Percentiles rank a stretch among this genome's conserved stretches.
phyloP scores from a whole-genome alignment of 1,140 invertebrate species.

The Diploscapter pachys region DNA sequence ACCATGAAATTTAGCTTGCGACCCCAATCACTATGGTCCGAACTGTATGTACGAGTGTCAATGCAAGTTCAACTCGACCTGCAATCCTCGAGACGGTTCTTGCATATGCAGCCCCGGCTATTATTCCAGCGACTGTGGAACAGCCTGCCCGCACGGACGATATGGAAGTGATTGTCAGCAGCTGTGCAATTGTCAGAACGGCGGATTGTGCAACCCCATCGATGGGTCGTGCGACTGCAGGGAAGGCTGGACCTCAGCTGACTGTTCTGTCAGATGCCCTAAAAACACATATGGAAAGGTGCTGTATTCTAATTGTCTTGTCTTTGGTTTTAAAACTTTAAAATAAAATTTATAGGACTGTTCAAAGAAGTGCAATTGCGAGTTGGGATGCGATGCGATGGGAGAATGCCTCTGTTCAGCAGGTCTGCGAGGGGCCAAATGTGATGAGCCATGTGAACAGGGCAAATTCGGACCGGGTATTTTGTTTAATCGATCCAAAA shows the following conservation, averaged over 20 bases:
- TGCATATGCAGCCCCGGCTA: slow-evolving; percentile 64
- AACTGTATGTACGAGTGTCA: slow-evolving; percentile 61
- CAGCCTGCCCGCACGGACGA: slow-evolving; percentile 59
- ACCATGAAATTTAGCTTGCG: slow-evolving; percentile 58
- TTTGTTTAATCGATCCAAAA: too few species aligned
- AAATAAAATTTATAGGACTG: slow-evolving; percentile 45
- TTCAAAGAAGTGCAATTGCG: slow-evolving; percentile 58
- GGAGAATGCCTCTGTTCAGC: slow-evolving; percentile 81
- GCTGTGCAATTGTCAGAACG: slow-evolving; percentile 54
- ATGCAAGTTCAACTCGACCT: slow-evolving; percentile 62
- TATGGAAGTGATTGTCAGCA: slow-evolving; percentile 60
- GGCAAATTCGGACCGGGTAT: slow-evolving; percentile 1
- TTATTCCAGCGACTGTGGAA: slow-evolving; percentile 60
- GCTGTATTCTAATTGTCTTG: too few species aligned
- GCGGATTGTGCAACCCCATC: slow-evolving; percentile 74
- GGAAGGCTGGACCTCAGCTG: slow-evolving; percentile 79
- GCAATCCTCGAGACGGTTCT: slow-evolving; percentile 62
- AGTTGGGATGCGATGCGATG: slow-evolving; percentile 69
- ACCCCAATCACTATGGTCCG: slow-evolving; percentile 59
- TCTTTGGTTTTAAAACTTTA: not conserved
- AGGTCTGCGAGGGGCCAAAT: slow-evolving; percentile 76
- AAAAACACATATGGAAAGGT: slow-evolving; percentile 15
- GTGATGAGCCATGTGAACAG: slow-evolving; percentile 63
- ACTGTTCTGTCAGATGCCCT: slow-evolving; percentile 63
- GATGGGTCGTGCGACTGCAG: slow-evolving; percentile 82